Percentiles rank a stretch among this genome's conserved stretches.
phyloP scores from a whole-genome alignment of 2,888 invertebrate species.

The Cordilura impudica region DNA sequence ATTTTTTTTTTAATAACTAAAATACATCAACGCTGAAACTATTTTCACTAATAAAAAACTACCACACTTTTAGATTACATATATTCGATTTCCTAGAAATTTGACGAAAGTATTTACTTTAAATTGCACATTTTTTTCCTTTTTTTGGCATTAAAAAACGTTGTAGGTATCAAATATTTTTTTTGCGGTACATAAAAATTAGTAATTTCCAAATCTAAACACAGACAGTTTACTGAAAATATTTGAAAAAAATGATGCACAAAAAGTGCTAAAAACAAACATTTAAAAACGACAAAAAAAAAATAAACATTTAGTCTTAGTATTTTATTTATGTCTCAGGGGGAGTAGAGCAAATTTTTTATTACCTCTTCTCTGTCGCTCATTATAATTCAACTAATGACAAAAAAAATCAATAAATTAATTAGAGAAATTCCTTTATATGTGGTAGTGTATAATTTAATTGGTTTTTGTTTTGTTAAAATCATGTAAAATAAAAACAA shows the following conservation, averaged over 20 bases:
- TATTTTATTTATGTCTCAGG: too few species aligned
- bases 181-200: not conserved
- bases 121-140: not conserved
- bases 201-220: not conserved
- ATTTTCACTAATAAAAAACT: not conserved
- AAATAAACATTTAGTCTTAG: too few species aligned
- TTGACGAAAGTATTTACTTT: not conserved
- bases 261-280: not conserved
- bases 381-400: not conserved
- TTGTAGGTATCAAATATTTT: not conserved
- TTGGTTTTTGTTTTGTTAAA: not conserved
- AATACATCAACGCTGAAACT: too few species aligned
- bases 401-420: not conserved
- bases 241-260: not conserved
- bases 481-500: not conserved
- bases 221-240: not conserved
- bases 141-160: not conserved
- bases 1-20: too few species aligned
- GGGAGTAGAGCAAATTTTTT: too few species aligned
- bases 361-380: too few species aligned
- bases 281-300: not conserved
- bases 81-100: conserved; percentile 12
- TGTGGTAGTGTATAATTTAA: too few species aligned
- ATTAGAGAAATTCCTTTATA: too few species aligned
- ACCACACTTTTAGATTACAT: conserved; percentile 19